Conservation (phyloP, 2,888 invertebrate species). For the Watsonalla binaria region DNA sequence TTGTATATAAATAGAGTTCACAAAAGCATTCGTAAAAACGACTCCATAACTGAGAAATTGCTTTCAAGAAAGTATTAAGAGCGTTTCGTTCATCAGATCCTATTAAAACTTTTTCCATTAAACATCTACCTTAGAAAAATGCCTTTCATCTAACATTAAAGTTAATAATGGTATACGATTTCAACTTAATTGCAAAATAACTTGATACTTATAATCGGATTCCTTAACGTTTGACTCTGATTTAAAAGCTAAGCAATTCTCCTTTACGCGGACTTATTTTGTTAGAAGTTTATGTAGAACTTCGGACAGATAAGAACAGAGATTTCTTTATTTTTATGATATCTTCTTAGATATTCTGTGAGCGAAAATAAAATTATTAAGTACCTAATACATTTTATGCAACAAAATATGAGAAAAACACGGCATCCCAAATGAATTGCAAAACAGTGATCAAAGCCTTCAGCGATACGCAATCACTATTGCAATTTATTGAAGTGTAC, state of each 20-base stretch:
- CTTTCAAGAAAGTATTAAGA: conserved; percentile 52
- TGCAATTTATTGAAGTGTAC: too few species aligned
- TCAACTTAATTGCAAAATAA: conserved; percentile 43
- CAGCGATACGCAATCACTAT: too few species aligned
- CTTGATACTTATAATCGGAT: conserved; percentile 30
- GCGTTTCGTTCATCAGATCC: conserved; percentile 66
- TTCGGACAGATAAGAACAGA: background rate
- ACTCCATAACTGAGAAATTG: conserved; percentile 39
- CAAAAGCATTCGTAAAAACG: conserved; percentile 33
- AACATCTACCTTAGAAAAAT: conserved; percentile 63
- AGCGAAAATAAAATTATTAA: too few species aligned
- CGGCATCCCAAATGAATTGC: too few species aligned
- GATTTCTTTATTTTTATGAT: background rate
- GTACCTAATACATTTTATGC: too few species aligned
- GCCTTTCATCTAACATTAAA: conserved; percentile 54
- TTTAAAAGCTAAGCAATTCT: conserved; percentile 12
- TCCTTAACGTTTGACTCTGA: conserved; percentile 26
- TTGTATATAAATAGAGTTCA: conserved; percentile 6
- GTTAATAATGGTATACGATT: conserved; percentile 52
- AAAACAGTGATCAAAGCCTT: too few species aligned
- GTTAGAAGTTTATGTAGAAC: background rate
- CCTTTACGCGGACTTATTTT: background rate
- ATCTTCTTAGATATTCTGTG: too few species aligned
- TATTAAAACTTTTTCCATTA: conserved; percentile 76
- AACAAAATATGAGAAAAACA: too few species aligned